Evolutionary conservation across 2,888 invertebrate genomes (phyloP).

Genomic region (Melieria omissa): DNA sequence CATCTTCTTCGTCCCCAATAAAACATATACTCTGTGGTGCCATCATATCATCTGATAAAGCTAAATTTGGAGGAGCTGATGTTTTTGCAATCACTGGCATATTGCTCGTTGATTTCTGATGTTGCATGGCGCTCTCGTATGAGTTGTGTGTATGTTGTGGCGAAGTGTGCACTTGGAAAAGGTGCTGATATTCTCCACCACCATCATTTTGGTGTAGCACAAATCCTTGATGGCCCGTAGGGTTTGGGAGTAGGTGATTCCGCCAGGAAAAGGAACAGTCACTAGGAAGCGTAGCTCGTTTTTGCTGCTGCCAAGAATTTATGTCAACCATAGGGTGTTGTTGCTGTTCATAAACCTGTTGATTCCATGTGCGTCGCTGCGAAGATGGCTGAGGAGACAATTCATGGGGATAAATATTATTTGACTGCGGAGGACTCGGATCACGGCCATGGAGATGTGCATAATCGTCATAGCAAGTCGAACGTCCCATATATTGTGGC

Average conservation of each 20-base stretch:
- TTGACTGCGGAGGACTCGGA: constrained; percentile 65
- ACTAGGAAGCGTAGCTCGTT: constrained; percentile 40
- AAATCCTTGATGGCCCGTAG: constrained; percentile 66
- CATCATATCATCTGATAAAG: constrained; percentile 84
- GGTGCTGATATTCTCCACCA: constrained; percentile 68
- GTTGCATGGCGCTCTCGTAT: constrained; percentile 49
- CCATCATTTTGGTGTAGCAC: constrained; percentile 79
- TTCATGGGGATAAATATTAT: constrained; percentile 83
- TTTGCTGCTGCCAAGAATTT: constrained; percentile 65
- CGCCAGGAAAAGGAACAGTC: constrained; percentile 27
- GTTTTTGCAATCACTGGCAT: constrained; percentile 43
- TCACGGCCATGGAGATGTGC: constrained; percentile 54
- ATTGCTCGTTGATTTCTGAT: constrained; percentile 59
- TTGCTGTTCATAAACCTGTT: constrained; percentile 64
- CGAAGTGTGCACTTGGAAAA: constrained; percentile 70
- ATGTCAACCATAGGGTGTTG: constrained; percentile 63
- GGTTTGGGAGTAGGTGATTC: constrained; percentile 8
- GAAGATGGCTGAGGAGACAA: constrained; percentile 68
- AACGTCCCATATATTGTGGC: constrained; percentile 57
- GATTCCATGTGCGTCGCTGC: constrained; percentile 77
- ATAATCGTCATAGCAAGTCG: constrained; percentile 70
- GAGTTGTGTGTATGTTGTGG: constrained; percentile 70
- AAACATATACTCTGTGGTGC: constrained; percentile 94
- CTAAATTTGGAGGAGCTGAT: constrained; percentile 46
- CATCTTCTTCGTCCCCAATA: constrained; percentile 78